These are phyloP conservation scores for Eupithecia tripunctaria DNA, from an alignment of 2,888 invertebrate species.

Conservation along the genomic window DNA sequence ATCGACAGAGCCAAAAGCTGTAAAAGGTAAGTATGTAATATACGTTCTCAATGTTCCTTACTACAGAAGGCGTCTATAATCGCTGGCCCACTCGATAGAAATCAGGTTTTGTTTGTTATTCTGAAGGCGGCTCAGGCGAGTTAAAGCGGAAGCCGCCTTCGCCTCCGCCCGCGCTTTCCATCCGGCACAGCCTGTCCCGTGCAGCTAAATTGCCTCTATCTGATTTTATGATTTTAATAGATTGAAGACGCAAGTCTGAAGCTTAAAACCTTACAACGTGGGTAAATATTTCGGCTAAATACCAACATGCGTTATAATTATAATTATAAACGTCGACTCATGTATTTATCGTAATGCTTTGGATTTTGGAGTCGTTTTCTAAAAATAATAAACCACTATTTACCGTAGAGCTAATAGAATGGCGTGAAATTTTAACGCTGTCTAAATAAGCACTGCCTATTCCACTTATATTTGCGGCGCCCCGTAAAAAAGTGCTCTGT, in stretches of 20 bases:
- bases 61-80: slow-evolving; percentile 63
- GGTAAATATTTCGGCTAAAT: background rate
- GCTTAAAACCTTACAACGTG: background rate
- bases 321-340: background rate
- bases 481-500: too few relatives aligned
- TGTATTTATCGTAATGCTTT: too few relatives aligned
- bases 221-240: slow-evolving; percentile 40
- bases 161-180: slow-evolving; percentile 79
- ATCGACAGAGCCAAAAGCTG: background rate
- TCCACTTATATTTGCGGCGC: too few relatives aligned
- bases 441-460: too few relatives aligned
- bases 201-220: slow-evolving; percentile 66
- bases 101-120: slow-evolving; percentile 84
- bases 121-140: slow-evolving; percentile 72
- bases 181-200: slow-evolving; percentile 73
- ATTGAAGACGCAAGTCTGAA: background rate
- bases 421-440: too few relatives aligned
- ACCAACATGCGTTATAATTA: background rate
- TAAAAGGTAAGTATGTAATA: background rate
- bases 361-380: too few relatives aligned
- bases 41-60: slow-evolving; percentile 23
- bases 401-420: too few relatives aligned
- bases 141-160: slow-evolving; percentile 74
- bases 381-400: too few relatives aligned
- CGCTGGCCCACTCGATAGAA: slow-evolving; percentile 78